Conservation (phyloP, 1,140 invertebrate genomes). For the Drosophila tropicalis region DNA sequence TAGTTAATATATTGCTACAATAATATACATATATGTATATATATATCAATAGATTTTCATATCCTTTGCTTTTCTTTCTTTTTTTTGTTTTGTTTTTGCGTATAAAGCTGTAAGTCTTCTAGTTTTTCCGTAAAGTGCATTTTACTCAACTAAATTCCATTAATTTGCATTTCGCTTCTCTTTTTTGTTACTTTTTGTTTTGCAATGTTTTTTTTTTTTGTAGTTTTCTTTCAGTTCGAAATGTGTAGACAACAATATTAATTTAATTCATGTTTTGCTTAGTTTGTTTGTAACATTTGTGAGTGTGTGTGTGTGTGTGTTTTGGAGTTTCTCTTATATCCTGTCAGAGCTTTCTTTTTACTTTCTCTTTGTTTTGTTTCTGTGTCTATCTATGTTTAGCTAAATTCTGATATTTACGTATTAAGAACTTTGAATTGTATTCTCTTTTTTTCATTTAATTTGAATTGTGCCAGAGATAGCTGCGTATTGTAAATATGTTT, state of each 20-base stretch:
- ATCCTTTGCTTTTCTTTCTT: slow-evolving; percentile 5
- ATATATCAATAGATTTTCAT: slow-evolving; percentile 66
- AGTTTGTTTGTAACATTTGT: slow-evolving; percentile 34
- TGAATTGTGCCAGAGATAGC: slow-evolving; percentile 7
- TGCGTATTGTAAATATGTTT: slow-evolving; percentile 20
- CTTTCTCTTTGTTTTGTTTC: neutral
- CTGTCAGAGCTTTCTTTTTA: neutral
- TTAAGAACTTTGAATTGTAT: slow-evolving; percentile 25
- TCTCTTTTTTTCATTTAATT: neutral
- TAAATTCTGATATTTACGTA: slow-evolving; percentile 37
- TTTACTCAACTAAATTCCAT: slow-evolving; percentile 77
- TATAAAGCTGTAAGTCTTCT: slow-evolving; percentile 82
- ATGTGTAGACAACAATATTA: slow-evolving; percentile 45
- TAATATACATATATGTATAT: slow-evolving; percentile 50
- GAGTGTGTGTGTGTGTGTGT: neutral
- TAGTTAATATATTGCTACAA: slow-evolving; percentile 66
- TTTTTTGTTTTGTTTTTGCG: slow-evolving; percentile 46
- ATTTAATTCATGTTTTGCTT: slow-evolving; percentile 44
- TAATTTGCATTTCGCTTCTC: slow-evolving; percentile 48
- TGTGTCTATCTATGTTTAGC: neutral
- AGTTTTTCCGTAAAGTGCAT: slow-evolving; percentile 75
- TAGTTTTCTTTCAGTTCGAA: slow-evolving; percentile 39
- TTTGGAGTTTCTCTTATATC: neutral
- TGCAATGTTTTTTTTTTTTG: neutral
- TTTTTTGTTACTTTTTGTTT: neutral